Conservation (phyloP, 2,888 invertebrate genomes). For the Cryptocephalus primarius region DNA sequence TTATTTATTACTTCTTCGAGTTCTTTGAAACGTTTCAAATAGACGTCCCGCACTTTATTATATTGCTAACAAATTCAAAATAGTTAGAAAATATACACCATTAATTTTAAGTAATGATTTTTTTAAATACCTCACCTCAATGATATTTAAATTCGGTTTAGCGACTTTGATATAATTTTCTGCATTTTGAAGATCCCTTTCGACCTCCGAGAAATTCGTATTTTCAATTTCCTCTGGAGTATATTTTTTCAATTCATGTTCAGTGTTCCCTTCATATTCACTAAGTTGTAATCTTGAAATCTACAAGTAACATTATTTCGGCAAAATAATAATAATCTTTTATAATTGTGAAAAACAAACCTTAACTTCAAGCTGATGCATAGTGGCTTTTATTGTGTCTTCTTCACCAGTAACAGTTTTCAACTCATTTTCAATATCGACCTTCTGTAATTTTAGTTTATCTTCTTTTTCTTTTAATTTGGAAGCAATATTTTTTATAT, state of each 20-base stretch:
- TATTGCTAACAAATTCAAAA: background rate
- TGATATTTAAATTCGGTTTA: constrained; percentile 64
- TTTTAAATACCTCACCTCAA: constrained; percentile 44
- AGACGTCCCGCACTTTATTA: constrained; percentile 39
- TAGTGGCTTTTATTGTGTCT: constrained; percentile 43
- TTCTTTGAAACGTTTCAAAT: constrained; percentile 62
- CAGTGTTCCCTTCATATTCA: constrained; percentile 2
- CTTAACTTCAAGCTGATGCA: constrained; percentile 47
- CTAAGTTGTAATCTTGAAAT: too few relatives aligned
- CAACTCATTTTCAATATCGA: constrained; percentile 66
- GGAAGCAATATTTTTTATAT: constrained; percentile 52
- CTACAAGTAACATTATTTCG: too few relatives aligned
- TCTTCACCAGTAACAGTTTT: constrained; percentile 48
- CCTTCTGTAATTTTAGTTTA: constrained; percentile 54
- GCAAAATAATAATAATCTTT: constrained; percentile 38
- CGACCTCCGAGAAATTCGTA: constrained; percentile 45
- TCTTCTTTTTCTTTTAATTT: constrained; percentile 53
- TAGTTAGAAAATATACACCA: too few relatives aligned
- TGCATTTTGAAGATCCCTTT: constrained; percentile 46
- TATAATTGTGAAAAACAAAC: constrained; percentile 51
- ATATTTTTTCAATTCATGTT: constrained; percentile 42
- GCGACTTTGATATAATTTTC: constrained; percentile 51
- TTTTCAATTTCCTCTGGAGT: constrained; percentile 56
- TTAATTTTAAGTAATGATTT: too few relatives aligned
- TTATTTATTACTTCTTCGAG: constrained; percentile 68